Evolutionary conservation across 2,113 vertebrate species (phyloP), one percentile per base, ranked within the genome.

Genomic region (Burhinus oedicnemus): DNA sequence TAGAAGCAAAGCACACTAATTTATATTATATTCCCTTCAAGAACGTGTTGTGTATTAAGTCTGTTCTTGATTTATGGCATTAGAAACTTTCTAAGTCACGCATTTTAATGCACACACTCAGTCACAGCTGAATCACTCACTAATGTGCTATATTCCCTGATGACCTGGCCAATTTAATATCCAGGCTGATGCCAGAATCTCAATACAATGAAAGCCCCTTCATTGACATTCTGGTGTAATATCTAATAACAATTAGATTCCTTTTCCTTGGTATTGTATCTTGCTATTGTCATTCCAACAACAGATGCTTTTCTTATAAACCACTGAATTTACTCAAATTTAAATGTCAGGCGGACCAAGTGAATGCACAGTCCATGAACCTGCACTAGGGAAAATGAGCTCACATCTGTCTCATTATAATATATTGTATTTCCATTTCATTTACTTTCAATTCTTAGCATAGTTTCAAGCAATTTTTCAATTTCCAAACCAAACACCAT

Each of bases 231-330:
- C 97, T 78, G 82, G 58, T 74, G 44, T 42, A 93, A 89, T 19
- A 87, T 64, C 80, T 96, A 93, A 84, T 78, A 97, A 96, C 97
- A 97, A 97, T 97, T 97, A 97, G 65, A 91, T 90, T 90, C 85
- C 82, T 92, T 96, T 86, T 61, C 74, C 89, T 89, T 82, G 76
- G 95, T 87, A 93, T 96, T 97, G 79, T 96, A 42, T 94, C 89
- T 69, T 80, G 77, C 85, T 91, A 94, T 97, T 98, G 97, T 98
- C 95, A 95, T 97, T 91, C 77, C 75, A 97, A 96, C 68, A 97
- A 98, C 95, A 98, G 96, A 96, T 95, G 87, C 90, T 97, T 96
- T 98, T 90, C 91, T 97, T 97, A 95, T 94, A 98, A 97, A 95
- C 96, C 92, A 97, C 58, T 97, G 97, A 97, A 96, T 95, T 98